A percentile compares a stretch with the other conserved stretches of the same genome.
Conservation (phyloP, 37 sponge, comb jelly and placozoan genomes). For the Cliona cf. orientalis region DNA sequence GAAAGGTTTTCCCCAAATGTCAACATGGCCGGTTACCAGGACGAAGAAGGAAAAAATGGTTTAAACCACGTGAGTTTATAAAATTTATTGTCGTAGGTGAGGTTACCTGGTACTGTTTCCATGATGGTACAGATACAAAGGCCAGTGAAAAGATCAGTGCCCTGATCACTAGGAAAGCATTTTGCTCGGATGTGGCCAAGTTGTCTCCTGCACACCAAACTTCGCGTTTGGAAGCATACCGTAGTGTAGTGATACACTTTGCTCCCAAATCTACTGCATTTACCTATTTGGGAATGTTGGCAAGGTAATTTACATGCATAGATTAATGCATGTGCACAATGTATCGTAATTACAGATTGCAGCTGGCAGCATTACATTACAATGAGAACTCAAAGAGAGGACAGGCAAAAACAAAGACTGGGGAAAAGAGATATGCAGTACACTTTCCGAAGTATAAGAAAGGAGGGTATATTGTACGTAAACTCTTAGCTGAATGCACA, state of each 20-base stretch:
- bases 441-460: constrained; percentile 12
- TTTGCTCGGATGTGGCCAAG: no score
- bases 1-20: constrained; percentile 2
- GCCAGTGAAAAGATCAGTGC: no score
- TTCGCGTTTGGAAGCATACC: no score
- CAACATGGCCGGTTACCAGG: constrained; percentile 1
- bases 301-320: background rate
- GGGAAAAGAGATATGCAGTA: constrained; percentile 3
- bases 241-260: no score
- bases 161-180: no score
- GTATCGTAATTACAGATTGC: constrained; percentile 4
- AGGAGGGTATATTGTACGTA: constrained; percentile 10
- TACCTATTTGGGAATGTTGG: background rate
- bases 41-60: no score
- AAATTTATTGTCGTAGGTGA: no score
- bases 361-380: constrained; percentile 9
- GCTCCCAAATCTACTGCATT: no score
- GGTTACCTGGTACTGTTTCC: no score
- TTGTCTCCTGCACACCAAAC: no score
- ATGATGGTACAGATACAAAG: no score
- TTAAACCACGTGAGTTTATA: no score
- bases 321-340: background rate
- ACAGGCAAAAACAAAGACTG: constrained; percentile 12
- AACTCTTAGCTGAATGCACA: background rate
- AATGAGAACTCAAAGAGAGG: constrained; percentile 5